These are phyloP conservation scores for Calameuta pallipes DNA, from an alignment of 2,888 invertebrate genomes.

Conservation along the genomic window DNA sequence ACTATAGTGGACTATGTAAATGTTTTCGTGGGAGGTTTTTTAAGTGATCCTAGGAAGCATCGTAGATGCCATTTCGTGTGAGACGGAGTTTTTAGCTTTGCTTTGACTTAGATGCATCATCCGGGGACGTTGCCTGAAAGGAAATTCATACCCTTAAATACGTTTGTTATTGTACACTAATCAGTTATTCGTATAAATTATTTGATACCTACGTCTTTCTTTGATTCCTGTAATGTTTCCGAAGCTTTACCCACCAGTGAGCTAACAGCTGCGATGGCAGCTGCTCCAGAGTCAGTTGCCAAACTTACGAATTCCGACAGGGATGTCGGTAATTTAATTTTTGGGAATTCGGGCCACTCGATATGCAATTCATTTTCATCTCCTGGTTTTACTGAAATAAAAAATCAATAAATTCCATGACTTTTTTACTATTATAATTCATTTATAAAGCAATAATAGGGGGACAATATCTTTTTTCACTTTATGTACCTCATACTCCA, in stretches of 20 bases:
- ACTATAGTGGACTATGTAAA: background rate
- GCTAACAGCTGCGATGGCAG: slow-evolving; percentile 65
- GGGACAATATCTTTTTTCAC: background rate
- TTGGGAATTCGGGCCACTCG: slow-evolving; percentile 73
- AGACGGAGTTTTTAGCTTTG: background rate
- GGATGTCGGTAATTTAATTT: slow-evolving; percentile 72
- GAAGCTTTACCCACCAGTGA: slow-evolving; percentile 36
- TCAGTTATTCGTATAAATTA: background rate
- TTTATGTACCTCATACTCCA: background rate
- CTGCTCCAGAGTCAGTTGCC: slow-evolving; percentile 65
- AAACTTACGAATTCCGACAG: slow-evolving; percentile 70
- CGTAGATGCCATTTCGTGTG: background rate
- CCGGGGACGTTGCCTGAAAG: background rate
- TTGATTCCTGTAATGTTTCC: slow-evolving; percentile 21
- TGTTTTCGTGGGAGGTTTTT: background rate
- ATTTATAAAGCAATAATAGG: background rate
- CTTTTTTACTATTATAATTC: background rate
- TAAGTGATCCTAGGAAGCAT: background rate
- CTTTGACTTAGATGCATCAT: background rate
- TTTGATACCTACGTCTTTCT: background rate
- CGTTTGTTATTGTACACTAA: background rate
- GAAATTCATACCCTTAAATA: background rate
- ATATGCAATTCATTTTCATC: slow-evolving; percentile 65
- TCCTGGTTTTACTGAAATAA: slow-evolving; percentile 75
- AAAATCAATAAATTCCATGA: background rate